Evolutionary conservation across 2,797 vertebrate species (phyloP).

Genomic region (Cossypha niveicapilla): DNA sequence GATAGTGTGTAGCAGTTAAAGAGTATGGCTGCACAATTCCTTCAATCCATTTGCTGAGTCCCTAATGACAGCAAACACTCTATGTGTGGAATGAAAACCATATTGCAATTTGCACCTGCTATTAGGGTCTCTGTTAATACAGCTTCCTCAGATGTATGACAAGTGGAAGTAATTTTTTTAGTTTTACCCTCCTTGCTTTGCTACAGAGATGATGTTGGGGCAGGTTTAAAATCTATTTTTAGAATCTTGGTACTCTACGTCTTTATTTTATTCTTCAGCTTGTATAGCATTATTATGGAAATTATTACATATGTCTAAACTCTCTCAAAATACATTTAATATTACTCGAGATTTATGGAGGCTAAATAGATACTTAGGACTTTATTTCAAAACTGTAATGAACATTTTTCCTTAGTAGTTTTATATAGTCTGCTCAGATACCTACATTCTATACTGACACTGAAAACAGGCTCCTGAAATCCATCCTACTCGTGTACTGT

Average conservation of each 20-base stretch:
- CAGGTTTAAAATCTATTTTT: neutral
- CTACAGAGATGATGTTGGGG: neutral
- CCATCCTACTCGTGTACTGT: neutral
- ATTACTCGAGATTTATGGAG: neutral
- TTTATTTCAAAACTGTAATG: neutral
- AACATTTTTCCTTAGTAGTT: neutral
- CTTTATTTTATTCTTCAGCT: neutral
- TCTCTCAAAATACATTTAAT: neutral
- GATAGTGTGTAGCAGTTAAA: neutral
- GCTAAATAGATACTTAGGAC: neutral
- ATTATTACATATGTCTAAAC: neutral
- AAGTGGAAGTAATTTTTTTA: neutral
- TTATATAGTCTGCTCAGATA: neutral
- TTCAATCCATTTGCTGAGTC: neutral
- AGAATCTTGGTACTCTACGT: neutral
- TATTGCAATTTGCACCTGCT: neutral
- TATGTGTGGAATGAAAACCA: neutral
- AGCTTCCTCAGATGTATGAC: slow-evolving; percentile 48
- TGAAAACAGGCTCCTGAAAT: neutral
- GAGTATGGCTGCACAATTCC: neutral
- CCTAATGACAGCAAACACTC: neutral
- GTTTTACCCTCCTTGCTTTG: neutral
- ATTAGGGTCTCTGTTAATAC: slow-evolving; percentile 28
- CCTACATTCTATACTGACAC: neutral
- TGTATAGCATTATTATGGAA: neutral